Evolutionary conservation across 2,113 vertebrate species (phyloP).

Genomic region (Ciconia maguari): DNA sequence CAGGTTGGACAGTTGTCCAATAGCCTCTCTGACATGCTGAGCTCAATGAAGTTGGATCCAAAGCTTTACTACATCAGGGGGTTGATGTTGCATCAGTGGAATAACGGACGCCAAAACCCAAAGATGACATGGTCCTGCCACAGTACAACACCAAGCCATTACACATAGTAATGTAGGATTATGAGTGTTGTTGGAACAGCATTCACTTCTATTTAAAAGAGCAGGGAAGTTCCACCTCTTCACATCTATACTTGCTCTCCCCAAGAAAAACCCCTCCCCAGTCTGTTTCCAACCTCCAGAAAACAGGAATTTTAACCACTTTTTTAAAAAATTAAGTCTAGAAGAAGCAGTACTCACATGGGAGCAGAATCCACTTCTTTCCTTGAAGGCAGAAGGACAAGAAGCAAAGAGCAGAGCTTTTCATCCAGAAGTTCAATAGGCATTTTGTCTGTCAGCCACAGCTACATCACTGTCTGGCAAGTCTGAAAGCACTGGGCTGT

Average conservation of each 20-base stretch:
- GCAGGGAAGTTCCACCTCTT: background rate
- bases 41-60: background rate
- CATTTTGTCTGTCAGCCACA: background rate
- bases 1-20: fast-evolving
- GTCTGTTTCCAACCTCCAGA: fast-evolving
- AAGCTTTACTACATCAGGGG: background rate
- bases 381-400: background rate
- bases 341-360: background rate
- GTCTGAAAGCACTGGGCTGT: background rate
- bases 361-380: background rate
- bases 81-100: background rate
- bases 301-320: background rate
- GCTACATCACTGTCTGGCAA: background rate
- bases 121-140: fast-evolving
- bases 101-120: background rate
- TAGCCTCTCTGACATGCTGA: background rate
- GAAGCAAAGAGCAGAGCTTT: background rate
- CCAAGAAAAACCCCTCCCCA: background rate
- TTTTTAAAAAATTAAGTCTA: background rate
- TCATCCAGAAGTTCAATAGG: background rate
- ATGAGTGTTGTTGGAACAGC: background rate
- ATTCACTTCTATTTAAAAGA: fast-evolving
- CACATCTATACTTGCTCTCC: too few relatives aligned
- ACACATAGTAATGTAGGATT: fast-evolving
- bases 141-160: background rate